Percentiles rank a stretch among this genome's conserved stretches.
Evolutionary conservation across 2,888 invertebrate species (phyloP).

Genomic region (Pterostichus madidus): DNA sequence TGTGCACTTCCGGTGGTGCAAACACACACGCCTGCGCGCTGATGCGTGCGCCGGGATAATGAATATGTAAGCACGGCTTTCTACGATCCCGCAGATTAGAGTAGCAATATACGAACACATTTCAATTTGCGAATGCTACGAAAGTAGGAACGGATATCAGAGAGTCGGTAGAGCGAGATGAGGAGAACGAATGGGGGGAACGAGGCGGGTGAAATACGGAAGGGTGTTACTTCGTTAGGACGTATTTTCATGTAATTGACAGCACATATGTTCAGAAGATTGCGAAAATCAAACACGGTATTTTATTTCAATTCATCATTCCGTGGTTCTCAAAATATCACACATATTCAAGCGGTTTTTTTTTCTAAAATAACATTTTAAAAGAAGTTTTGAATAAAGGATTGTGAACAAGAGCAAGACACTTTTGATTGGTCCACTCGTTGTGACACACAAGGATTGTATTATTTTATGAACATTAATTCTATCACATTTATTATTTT

Average conservation of each 20-base stretch:
- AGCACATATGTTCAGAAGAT: no score
- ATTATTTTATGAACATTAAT: no score
- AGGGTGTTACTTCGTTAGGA: conserved; percentile 1
- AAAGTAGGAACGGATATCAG: conserved; percentile 1
- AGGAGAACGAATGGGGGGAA: not conserved
- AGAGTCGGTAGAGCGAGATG: not conserved
- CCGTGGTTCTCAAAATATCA: no score
- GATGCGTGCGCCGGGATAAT: conserved; percentile 21
- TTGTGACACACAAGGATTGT: no score
- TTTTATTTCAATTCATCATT: no score
- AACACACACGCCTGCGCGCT: not conserved
- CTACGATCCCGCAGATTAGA: conserved; percentile 19
- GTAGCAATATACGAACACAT: conserved; percentile 32
- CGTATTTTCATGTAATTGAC: conserved; percentile 15
- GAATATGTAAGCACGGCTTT: conserved; percentile 41
- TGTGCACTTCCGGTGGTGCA: conserved; percentile 24
- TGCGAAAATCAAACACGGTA: no score
- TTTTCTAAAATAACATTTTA: no score
- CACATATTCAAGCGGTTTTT: no score
- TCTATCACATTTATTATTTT: no score
- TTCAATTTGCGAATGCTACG: conserved; percentile 38
- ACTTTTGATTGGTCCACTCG: no score
- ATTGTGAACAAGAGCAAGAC: no score
- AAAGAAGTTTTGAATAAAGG: no score
- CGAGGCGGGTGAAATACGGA: not conserved